These are phyloP conservation scores for Euzetes globulus DNA, from an alignment of 2,888 invertebrate genomes.

Conservation along the genomic window DNA sequence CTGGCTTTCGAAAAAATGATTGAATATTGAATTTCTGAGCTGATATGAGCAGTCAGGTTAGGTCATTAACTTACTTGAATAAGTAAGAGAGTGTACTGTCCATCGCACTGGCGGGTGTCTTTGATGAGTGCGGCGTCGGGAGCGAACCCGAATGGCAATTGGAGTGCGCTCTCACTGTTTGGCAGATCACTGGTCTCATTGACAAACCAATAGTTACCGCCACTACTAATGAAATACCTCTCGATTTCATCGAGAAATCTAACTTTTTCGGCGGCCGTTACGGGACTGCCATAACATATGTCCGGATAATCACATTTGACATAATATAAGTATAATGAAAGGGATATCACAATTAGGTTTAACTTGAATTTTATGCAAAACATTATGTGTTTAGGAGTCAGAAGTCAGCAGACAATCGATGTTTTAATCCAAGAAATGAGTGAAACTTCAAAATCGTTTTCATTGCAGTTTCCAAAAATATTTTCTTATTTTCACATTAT, in stretches of 20 bases:
- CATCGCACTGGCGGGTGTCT: conserved; percentile 28
- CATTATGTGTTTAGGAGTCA: neutral
- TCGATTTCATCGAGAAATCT: conserved; percentile 23
- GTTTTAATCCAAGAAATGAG: neutral
- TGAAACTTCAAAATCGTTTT: neutral
- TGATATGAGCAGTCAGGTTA: neutral
- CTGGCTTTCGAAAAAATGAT: too few relatives aligned
- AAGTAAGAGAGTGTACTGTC: conserved; percentile 11
- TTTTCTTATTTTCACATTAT: neutral
- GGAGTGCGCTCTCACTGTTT: neutral
- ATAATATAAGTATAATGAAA: neutral
- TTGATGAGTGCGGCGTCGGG: conserved; percentile 30
- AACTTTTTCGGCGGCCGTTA: conserved; percentile 16
- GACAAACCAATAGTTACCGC: conserved; percentile 31
- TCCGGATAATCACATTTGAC: conserved; percentile 14
- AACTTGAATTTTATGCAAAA: neutral
- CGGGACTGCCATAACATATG: conserved; percentile 15
- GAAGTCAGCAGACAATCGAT: neutral
- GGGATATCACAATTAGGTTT: conserved; percentile 1
- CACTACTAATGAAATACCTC: conserved; percentile 26
- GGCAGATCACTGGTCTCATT: conserved; percentile 29
- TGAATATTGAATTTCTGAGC: neutral
- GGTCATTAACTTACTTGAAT: conserved; percentile 27
- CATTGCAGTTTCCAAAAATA: neutral
- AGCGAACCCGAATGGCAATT: conserved; percentile 28